phyloP scores from a whole-genome alignment of 2,113 vertebrate species.

The Cisticola juncidis region DNA sequence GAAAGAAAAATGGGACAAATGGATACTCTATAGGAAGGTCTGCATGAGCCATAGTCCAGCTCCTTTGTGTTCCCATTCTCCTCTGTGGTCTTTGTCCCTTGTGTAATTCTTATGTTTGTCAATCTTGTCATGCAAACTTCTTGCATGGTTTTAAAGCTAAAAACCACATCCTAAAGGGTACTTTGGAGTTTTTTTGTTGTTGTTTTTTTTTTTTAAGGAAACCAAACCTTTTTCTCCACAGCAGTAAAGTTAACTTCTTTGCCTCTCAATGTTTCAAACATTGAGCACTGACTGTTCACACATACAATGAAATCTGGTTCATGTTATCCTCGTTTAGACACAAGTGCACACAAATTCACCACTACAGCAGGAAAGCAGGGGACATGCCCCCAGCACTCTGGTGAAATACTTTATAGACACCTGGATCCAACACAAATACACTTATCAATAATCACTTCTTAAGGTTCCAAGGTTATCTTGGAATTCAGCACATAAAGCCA shows the following conservation, averaged over 20 bases:
- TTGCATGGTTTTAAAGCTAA: not conserved
- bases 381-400: not conserved
- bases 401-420: not conserved
- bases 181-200: too few relatives aligned
- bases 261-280: not conserved
- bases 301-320: not conserved
- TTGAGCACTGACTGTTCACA: not conserved
- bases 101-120: not conserved
- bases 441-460: not conserved
- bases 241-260: not conserved
- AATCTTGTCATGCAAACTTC: not conserved
- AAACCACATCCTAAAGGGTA: not conserved
- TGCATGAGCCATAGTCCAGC: not conserved
- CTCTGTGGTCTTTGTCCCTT: not conserved
- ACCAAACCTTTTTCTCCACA: not conserved
- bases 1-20: not conserved
- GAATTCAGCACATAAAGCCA: not conserved
- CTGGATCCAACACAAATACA: not conserved
- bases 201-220: not conserved
- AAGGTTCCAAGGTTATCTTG: not conserved
- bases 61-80: not conserved
- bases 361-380: not conserved
- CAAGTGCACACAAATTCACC: not conserved
- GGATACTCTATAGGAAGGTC: not conserved
- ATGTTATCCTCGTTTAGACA: not conserved